A percentile compares a stretch with the other conserved stretches of the same genome.
phyloP scores from a whole-genome alignment of 2,888 invertebrate genomes.

The Acrocyrtus sp. region DNA sequence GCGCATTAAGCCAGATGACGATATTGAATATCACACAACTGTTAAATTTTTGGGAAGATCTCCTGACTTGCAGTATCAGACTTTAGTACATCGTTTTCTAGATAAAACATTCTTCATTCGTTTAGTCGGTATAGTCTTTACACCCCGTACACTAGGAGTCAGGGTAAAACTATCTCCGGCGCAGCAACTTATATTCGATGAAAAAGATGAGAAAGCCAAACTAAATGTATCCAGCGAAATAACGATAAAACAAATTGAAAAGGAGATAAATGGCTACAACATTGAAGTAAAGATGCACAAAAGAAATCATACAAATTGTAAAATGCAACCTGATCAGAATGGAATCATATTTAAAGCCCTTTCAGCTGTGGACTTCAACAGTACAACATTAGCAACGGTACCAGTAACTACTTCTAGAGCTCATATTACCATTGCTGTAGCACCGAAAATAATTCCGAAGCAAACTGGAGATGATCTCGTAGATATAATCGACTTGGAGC shows the following conservation, averaged over 20 bases:
- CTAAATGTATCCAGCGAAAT: neutral
- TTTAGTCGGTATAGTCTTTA: constrained; percentile 46
- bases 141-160: constrained; percentile 64
- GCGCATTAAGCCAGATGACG: constrained; percentile 17
- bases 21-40: constrained; percentile 41
- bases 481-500: constrained; percentile 62
- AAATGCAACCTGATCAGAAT: neutral
- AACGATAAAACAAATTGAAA: neutral
- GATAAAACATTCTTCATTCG: constrained; percentile 33
- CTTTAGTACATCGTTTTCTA: constrained; percentile 14
- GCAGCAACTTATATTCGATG: constrained; percentile 64
- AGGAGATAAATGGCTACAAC: constrained; percentile 20
- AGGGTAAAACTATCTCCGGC: constrained; percentile 64
- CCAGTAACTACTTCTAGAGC: constrained; percentile 61
- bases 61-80: constrained; percentile 24
- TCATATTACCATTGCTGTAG: constrained; percentile 64
- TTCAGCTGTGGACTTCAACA: no score
- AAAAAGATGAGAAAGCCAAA: constrained; percentile 51
- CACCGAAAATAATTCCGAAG: constrained; percentile 62
- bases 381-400: neutral
- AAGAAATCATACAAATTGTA: neutral
- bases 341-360: constrained; percentile 1
- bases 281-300: neutral
- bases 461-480: constrained; percentile 64
- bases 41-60: constrained; percentile 40